Evolutionary conservation across 2,797 vertebrate species (phyloP).

Genomic region (Muscicapa striata): DNA sequence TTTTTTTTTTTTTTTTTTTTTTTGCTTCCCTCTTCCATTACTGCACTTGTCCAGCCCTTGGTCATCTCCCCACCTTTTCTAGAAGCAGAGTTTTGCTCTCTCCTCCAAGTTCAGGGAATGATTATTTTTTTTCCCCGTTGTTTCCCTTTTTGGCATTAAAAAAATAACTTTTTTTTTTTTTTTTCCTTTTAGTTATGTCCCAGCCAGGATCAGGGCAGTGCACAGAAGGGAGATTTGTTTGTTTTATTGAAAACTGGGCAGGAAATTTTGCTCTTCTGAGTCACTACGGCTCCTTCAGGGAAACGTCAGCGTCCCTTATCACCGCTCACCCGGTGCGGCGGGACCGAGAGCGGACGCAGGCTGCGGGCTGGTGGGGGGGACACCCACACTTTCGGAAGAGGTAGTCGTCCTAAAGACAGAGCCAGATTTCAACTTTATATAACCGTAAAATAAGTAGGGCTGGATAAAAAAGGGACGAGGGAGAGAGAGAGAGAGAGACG

Average conservation of each 20-base stretch:
- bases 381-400: background rate
- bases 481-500: background rate
- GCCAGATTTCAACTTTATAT: background rate
- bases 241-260: constrained; percentile 67
- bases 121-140: background rate
- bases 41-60: background rate
- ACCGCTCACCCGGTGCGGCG: background rate
- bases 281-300: constrained; percentile 73
- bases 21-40: background rate
- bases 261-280: constrained; percentile 78
- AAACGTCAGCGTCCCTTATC: constrained; percentile 61
- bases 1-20: too few species aligned
- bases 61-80: background rate
- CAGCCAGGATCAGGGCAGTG: constrained; percentile 16
- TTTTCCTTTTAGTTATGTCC: constrained; percentile 55
- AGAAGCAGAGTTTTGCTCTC: background rate
- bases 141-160: constrained; percentile 23
- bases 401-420: background rate
- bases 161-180: background rate
- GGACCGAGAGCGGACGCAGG: constrained; percentile 35
- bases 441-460: background rate
- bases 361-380: background rate
- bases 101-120: constrained; percentile 18
- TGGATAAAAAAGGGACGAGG: accelerated
- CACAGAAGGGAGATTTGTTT: constrained; percentile 65